Evolutionary conservation across 2,797 vertebrate genomes (phyloP).

Genomic region (Pangasius sanitwongsei): DNA sequence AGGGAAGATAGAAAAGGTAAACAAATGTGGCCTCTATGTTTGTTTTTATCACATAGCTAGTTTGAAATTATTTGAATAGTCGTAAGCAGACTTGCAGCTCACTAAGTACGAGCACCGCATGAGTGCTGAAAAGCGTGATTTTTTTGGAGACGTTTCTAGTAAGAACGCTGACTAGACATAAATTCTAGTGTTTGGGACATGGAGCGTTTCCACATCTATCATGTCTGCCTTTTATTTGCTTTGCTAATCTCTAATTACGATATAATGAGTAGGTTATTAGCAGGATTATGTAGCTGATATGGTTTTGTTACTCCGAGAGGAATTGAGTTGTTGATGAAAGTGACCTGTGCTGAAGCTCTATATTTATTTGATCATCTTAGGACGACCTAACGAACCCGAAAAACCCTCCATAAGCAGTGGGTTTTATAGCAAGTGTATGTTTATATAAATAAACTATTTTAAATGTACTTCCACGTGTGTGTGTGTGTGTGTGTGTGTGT

Average conservation of each 20-base stretch:
- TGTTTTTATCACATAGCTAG: not conserved
- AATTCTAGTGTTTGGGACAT: constrained; percentile 5
- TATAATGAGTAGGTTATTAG: not conserved
- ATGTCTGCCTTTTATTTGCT: constrained; percentile 7
- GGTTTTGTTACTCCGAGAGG: constrained; percentile 27
- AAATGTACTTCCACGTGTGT: constrained; percentile 57
- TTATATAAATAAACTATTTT: constrained; percentile 98
- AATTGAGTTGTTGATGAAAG: constrained; percentile 21
- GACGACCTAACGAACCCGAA: constrained; percentile 58
- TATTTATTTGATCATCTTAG: constrained; percentile 85
- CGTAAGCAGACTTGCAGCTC: not conserved
- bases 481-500: constrained; percentile 11
- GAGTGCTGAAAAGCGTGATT: not conserved
- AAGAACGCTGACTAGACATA: not conserved
- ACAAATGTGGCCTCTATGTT: not conserved
- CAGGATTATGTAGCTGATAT: constrained; percentile 28
- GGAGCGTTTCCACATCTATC: not conserved
- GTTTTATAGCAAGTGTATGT: constrained; percentile 98
- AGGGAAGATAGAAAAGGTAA: not conserved
- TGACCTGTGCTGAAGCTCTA: constrained; percentile 65
- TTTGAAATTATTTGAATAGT: not conserved
- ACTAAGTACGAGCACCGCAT: not conserved
- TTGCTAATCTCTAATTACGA: constrained; percentile 17
- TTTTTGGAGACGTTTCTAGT: not conserved
- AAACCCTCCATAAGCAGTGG: constrained; percentile 82